A percentile compares a stretch with the other conserved stretches of the same genome.
phyloP scores from a whole-genome alignment of 2,113 vertebrate species.

The Uropsilus gracilis region DNA sequence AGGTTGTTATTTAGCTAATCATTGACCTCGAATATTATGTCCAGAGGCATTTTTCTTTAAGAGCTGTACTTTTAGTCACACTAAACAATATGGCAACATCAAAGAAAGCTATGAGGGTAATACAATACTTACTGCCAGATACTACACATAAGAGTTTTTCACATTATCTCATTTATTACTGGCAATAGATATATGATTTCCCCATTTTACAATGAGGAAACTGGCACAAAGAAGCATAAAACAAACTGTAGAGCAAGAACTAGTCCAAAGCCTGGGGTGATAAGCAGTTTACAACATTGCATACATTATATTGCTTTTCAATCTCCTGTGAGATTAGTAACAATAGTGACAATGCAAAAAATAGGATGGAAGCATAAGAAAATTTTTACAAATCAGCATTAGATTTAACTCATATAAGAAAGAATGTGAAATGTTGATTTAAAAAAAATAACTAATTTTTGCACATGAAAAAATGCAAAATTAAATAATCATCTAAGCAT shows the following conservation, averaged over 20 bases:
- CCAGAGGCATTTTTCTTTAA: background rate
- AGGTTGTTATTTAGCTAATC: background rate
- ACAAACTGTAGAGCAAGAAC: background rate
- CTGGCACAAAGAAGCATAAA: background rate
- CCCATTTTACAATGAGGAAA: background rate
- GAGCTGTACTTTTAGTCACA: background rate
- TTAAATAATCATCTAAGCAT: background rate
- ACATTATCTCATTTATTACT: background rate
- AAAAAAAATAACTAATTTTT: background rate
- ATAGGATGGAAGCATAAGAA: background rate
- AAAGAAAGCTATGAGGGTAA: background rate
- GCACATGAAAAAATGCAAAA: background rate
- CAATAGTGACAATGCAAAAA: background rate
- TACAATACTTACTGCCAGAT: background rate
- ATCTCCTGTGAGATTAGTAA: background rate
- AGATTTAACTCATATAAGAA: background rate
- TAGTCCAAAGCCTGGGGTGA: background rate
- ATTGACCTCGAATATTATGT: background rate
- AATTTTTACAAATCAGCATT: background rate
- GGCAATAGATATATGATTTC: background rate
- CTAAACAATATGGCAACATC: background rate
- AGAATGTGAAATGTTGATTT: background rate
- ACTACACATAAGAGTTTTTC: background rate
- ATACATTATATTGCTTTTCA: background rate
- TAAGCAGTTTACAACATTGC: background rate